Evolutionary conservation across 2,113 vertebrate genomes (phyloP).

Genomic region (Pandion haliaetus): DNA sequence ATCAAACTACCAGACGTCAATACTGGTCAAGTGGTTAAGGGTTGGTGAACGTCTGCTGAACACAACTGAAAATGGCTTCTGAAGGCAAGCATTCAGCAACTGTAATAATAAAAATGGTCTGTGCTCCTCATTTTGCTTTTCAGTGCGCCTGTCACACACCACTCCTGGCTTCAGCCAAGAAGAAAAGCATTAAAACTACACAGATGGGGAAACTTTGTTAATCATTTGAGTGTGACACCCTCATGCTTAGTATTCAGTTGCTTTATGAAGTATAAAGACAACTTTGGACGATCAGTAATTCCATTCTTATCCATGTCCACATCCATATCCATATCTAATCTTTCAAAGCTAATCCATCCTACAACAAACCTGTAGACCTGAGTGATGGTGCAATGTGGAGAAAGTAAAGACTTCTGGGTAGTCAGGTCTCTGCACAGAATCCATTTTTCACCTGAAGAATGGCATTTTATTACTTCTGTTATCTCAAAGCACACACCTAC

Average conservation of each 20-base stretch:
- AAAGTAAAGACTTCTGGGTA: not conserved
- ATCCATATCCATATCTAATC: not conserved
- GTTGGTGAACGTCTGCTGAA: not conserved
- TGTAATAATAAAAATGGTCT: not conserved
- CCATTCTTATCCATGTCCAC: not conserved
- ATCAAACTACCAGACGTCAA: not conserved
- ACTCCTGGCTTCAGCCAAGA: not conserved
- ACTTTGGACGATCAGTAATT: not conserved
- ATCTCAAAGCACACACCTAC: conserved; percentile 4
- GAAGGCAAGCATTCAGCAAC: not conserved
- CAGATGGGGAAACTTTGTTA: not conserved
- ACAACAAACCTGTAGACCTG: not conserved
- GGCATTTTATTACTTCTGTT: not conserved
- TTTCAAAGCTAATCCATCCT: conserved; percentile 7
- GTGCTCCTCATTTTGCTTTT: not conserved
- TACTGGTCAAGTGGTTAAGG: not conserved
- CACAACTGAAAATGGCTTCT: not conserved
- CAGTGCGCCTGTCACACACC: not conserved
- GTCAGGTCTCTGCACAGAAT: not conserved
- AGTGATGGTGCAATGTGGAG: not conserved
- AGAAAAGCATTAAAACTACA: not conserved
- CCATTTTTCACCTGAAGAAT: not conserved
- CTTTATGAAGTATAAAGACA: not conserved
- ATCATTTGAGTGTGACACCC: not conserved
- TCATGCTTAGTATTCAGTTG: not conserved